A percentile compares a stretch with the other conserved stretches of the same genome.
phyloP scores from a whole-genome alignment of 2,797 vertebrate species.

The Squalus acanthias region DNA sequence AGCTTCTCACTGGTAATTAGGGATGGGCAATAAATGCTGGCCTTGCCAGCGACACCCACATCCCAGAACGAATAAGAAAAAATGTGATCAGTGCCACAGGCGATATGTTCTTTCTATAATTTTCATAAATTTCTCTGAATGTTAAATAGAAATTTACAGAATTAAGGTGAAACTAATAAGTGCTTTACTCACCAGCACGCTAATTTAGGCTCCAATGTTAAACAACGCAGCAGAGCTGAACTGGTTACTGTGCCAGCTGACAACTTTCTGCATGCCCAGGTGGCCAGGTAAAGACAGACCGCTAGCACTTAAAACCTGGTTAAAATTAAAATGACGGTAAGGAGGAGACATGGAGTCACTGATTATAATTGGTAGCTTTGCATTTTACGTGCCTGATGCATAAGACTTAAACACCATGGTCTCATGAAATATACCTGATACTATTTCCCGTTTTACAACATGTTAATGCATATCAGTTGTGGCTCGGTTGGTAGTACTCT shows the following conservation, averaged over 20 bases:
- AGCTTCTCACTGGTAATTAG: no score
- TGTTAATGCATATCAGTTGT: neutral
- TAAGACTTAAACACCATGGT: no score
- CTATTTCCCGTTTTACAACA: neutral
- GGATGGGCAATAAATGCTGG: no score
- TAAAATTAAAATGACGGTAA: neutral
- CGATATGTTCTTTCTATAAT: neutral
- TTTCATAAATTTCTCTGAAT: neutral
- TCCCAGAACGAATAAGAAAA: no score
- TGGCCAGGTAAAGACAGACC: neutral
- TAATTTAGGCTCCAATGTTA: neutral
- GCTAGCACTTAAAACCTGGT: neutral
- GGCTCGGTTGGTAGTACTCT: no score
- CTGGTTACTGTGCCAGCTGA: neutral
- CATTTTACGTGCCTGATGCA: neutral
- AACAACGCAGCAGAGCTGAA: neutral
- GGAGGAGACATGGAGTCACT: neutral
- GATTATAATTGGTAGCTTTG: neutral
- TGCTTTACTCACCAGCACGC: neutral
- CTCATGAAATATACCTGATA: neutral
- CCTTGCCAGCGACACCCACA: no score
- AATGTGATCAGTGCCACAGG: neutral
- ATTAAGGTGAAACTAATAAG: neutral
- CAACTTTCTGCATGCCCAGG: neutral
- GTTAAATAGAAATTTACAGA: neutral